A percentile compares a stretch with the other conserved stretches of the same genome.
Conservation (phyloP, 2,888 invertebrate genomes). For the Netelia inedita region DNA sequence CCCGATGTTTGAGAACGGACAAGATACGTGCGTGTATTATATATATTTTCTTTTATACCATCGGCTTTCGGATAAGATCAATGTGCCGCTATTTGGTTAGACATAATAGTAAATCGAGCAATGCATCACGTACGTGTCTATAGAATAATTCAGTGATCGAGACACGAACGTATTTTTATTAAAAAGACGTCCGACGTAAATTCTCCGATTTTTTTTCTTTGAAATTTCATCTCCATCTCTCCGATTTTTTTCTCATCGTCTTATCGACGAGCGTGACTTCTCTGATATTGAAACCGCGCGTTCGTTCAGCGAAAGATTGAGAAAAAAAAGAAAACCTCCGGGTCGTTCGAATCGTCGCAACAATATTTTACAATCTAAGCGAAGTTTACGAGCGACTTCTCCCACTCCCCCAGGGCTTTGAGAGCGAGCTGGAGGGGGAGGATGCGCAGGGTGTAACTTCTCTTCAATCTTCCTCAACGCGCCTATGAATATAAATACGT, state of each 20-base stretch:
- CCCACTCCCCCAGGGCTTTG: slow-evolving; percentile 76
- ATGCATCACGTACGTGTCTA: slow-evolving; percentile 19
- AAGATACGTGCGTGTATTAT: slow-evolving; percentile 1
- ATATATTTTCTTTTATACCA: slow-evolving; percentile 43
- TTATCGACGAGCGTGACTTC: slow-evolving; percentile 2
- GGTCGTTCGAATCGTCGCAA: slow-evolving; percentile 71
- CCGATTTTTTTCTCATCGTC: not conserved
- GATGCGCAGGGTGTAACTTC: slow-evolving; percentile 60
- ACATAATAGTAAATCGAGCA: slow-evolving; percentile 48
- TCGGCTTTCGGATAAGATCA: slow-evolving; percentile 45
- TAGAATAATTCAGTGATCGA: not conserved
- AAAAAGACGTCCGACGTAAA: slow-evolving; percentile 6
- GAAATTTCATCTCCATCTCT: not conserved
- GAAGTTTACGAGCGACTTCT: slow-evolving; percentile 80
- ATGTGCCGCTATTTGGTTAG: slow-evolving; percentile 47
- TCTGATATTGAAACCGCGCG: not conserved
- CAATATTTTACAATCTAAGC: slow-evolving; percentile 82
- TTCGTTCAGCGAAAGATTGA: slow-evolving; percentile 24
- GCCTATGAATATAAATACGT: slow-evolving; percentile 83
- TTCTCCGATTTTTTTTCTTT: not conserved
- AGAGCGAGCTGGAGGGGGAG: slow-evolving; percentile 43
- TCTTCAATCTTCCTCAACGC: slow-evolving; percentile 83
- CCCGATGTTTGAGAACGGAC: slow-evolving; percentile 38
- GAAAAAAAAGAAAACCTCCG: slow-evolving; percentile 13
- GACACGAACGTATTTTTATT: slow-evolving; percentile 48